These are phyloP conservation scores for Rotaria magnacalcarata DNA, from an alignment of 2,888 invertebrate genomes.

Conservation along the genomic window DNA sequence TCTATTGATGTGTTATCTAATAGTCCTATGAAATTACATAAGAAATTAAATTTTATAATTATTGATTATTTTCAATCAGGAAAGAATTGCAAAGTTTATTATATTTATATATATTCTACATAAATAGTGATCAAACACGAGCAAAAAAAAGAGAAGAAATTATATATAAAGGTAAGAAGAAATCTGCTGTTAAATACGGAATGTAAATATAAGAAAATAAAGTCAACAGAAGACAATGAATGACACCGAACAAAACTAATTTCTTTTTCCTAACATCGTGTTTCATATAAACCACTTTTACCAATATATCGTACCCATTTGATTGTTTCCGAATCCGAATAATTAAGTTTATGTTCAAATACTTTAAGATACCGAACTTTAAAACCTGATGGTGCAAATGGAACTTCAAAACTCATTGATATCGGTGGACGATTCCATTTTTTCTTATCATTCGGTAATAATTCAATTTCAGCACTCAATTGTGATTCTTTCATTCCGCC, in stretches of 20 bases:
- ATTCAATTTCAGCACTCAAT: constrained; percentile 94
- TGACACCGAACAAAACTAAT: background rate
- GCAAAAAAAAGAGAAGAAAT: background rate
- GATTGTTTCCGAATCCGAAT: constrained; percentile 98
- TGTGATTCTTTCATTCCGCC: constrained; percentile 95
- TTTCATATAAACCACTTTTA: constrained; percentile 95
- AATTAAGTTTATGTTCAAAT: constrained; percentile 97
- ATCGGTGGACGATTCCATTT: constrained; percentile 99
- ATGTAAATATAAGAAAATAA: background rate
- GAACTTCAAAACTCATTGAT: constrained; percentile 99
- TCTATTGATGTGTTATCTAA: no score
- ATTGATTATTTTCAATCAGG: no score
- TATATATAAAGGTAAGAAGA: background rate
- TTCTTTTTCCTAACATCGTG: constrained; percentile 71
- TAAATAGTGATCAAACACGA: background rate
- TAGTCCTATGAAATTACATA: no score
- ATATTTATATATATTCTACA: background rate
- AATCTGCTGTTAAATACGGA: background rate
- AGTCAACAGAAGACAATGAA: background rate
- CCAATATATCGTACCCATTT: constrained; percentile 99
- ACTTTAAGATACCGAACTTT: constrained; percentile 99
- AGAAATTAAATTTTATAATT: no score
- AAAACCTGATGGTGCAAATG: constrained; percentile 98
- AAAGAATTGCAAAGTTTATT: background rate
- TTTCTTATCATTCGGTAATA: constrained; percentile 87